These are phyloP conservation scores for Cheiracanthium punctorium DNA, from an alignment of 2,888 invertebrate genomes.

Conservation along the genomic window DNA sequence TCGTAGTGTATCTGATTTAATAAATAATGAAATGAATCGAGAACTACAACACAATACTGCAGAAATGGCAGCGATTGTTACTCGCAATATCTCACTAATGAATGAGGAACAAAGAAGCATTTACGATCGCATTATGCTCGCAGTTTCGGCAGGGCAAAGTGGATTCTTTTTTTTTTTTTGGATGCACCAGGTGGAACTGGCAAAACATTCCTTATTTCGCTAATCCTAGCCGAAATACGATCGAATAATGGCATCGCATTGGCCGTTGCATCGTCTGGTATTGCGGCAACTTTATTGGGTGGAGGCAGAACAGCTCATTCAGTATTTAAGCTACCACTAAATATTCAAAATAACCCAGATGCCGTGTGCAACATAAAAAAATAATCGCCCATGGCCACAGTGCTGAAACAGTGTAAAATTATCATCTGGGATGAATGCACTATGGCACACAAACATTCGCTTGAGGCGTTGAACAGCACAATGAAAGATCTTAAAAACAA, in stretches of 20 bases:
- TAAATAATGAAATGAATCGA: not conserved
- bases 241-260: slow-evolving; percentile 74
- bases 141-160: not conserved
- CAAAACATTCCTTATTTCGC: slow-evolving; percentile 76
- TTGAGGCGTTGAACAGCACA: no score
- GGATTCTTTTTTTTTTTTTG: slow-evolving; percentile 73
- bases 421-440: no score
- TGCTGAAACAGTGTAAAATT: no score
- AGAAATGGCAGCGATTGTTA: slow-evolving; percentile 29
- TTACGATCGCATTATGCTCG: not conserved
- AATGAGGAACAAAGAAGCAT: slow-evolving; percentile 2
- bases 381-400: no score
- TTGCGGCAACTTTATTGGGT: no score
- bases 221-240: slow-evolving; percentile 75
- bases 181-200: slow-evolving; percentile 76
- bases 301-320: no score
- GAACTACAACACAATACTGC: not conserved
- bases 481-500: no score
- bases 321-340: no score
- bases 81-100: slow-evolving; percentile 19
- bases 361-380: no score
- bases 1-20: not conserved
- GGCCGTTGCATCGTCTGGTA: no score
- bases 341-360: no score
- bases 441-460: no score